phyloP scores from a whole-genome alignment of 2,113 vertebrate genomes.

The Eretmochelys imbricata region DNA sequence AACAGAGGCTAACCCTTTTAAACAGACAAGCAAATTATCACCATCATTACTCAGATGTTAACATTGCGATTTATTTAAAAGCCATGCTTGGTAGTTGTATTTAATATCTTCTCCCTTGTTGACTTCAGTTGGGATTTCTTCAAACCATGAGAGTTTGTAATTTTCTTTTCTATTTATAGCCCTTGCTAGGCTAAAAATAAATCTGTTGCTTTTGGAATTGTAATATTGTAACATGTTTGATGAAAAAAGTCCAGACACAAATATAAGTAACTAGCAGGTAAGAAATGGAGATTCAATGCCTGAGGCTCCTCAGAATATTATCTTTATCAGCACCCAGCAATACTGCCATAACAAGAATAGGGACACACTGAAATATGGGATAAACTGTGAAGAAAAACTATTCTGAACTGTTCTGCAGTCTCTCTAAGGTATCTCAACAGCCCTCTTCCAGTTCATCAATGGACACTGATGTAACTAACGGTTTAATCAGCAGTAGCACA shows the following conservation, averaged over 20 bases:
- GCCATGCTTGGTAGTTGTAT: constrained; percentile 39
- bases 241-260: constrained; percentile 27
- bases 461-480: constrained; percentile 34
- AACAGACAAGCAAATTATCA: constrained; percentile 41
- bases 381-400: neutral
- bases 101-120: constrained; percentile 64
- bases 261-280: constrained; percentile 22
- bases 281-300: neutral
- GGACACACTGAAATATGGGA: neutral
- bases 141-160: constrained; percentile 64
- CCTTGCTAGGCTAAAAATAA: constrained; percentile 63
- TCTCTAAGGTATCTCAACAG: neutral
- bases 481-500: constrained; percentile 44
- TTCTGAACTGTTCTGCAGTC: neutral
- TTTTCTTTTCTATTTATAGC: constrained; percentile 68
- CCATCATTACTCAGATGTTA: constrained; percentile 63
- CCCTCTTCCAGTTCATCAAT: neutral
- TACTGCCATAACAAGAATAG: neutral
- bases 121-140: constrained; percentile 61
- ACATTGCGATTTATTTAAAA: constrained; percentile 63
- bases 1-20: neutral
- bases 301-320: neutral
- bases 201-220: constrained; percentile 62
- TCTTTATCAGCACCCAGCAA: neutral
- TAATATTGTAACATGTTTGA: constrained; percentile 57